These are phyloP conservation scores for Brachypodius melanocephalos DNA, from an alignment of 2,113 vertebrate species.

Conservation along the genomic window DNA sequence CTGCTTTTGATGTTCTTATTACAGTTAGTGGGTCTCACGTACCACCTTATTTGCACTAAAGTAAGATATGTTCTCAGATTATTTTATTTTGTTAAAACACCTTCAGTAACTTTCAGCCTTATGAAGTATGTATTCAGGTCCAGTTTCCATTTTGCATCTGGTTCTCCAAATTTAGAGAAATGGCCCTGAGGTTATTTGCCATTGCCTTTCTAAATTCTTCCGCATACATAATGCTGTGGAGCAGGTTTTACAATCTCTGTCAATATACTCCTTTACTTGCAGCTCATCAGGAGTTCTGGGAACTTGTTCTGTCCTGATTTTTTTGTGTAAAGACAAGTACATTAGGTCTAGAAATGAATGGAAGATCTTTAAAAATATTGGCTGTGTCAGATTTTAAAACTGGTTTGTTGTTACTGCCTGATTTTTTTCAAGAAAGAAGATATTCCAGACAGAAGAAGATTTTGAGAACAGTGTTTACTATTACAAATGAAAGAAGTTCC, in stretches of 20 bases:
- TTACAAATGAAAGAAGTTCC: background rate
- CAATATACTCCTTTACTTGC: background rate
- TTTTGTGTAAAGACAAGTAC: background rate
- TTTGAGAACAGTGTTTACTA: background rate
- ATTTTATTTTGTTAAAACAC: background rate
- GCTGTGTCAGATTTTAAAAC: background rate
- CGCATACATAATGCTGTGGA: background rate
- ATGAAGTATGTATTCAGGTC: background rate
- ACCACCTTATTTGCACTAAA: background rate
- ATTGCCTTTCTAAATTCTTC: slow-evolving; percentile 2
- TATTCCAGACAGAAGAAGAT: background rate
- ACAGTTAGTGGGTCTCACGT: background rate
- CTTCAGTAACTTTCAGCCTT: background rate
- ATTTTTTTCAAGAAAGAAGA: background rate
- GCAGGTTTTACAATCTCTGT: slow-evolving; percentile 33
- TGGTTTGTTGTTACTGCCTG: background rate
- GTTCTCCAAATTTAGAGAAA: slow-evolving; percentile 11
- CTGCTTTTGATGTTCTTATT: background rate
- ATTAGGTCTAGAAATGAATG: background rate
- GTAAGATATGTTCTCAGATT: background rate
- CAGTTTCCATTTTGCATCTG: background rate
- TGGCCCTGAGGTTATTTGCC: slow-evolving; percentile 33
- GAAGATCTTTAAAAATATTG: background rate
- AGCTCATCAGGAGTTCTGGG: background rate
- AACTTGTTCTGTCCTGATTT: slow-evolving; percentile 30